Percentiles rank a stretch among this genome's conserved stretches.
phyloP scores from a whole-genome alignment of 2,797 vertebrate genomes.

The Sebastolobus altivelis region DNA sequence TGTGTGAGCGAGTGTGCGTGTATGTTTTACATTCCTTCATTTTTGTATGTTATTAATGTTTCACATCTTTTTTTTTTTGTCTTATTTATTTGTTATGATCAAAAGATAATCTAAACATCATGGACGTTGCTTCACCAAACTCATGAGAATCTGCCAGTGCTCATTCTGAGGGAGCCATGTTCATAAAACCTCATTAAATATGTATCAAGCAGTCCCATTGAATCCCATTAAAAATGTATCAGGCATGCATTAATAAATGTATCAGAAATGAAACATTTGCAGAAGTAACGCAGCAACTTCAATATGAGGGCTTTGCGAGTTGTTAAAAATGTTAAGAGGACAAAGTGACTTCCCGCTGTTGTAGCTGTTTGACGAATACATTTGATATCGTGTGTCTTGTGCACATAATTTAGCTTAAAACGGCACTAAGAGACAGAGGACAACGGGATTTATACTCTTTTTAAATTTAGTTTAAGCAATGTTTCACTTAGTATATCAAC shows the following conservation, averaged over 20 bases:
- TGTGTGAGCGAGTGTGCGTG: conserved; percentile 31
- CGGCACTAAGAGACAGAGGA: conserved; percentile 1
- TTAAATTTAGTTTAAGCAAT: conserved; percentile 60
- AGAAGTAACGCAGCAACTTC: conserved; percentile 54
- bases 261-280: conserved; percentile 68
- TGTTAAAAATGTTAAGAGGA: conserved; percentile 43
- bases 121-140: conserved; percentile 40
- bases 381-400: conserved; percentile 45
- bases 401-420: conserved; percentile 38
- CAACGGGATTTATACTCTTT: conserved; percentile 32
- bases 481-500: conserved; percentile 58
- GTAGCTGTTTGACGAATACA: conserved; percentile 32
- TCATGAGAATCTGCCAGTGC: conserved; percentile 42
- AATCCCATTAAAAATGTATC: conserved; percentile 75
- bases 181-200: conserved; percentile 68
- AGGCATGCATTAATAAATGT: conserved; percentile 73
- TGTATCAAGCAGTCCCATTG: conserved; percentile 66
- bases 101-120: conserved; percentile 45
- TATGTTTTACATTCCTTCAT: conserved; percentile 62
- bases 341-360: conserved; percentile 28
- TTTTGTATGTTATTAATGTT: conserved; percentile 49
- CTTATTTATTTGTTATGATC: conserved; percentile 66
- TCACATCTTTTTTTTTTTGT: conserved; percentile 24
- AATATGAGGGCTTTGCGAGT: conserved; percentile 50
- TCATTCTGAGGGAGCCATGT: conserved; percentile 52